These are phyloP conservation scores for Sphaeridia pumilis DNA, from an alignment of 2,888 invertebrate genomes.

Conservation along the genomic window DNA sequence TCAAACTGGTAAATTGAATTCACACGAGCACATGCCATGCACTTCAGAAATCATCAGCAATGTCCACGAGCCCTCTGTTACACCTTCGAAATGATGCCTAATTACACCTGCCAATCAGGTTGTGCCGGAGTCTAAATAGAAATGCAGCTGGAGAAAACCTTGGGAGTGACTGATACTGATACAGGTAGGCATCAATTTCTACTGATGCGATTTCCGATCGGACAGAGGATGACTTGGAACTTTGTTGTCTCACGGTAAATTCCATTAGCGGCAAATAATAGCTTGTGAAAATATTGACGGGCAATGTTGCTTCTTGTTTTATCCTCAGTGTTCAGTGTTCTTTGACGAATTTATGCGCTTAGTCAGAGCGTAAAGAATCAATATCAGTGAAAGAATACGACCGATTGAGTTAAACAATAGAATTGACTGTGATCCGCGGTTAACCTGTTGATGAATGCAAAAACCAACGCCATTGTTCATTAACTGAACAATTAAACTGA, in stretches of 20 bases:
- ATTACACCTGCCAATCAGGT: constrained; percentile 21
- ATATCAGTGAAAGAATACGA: neutral
- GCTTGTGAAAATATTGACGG: neutral
- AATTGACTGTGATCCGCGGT: neutral
- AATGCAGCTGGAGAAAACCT: neutral
- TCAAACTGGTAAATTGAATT: too few species aligned
- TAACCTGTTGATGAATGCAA: neutral
- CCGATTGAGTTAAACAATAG: neutral
- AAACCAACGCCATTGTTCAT: neutral
- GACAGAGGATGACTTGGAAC: constrained; percentile 17
- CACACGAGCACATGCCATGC: too few species aligned
- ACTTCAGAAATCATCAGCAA: too few species aligned
- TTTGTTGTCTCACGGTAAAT: constrained; percentile 6
- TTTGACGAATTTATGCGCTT: neutral
- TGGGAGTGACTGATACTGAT: neutral
- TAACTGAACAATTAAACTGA: too few species aligned
- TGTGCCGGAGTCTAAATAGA: neutral
- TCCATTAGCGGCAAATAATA: neutral
- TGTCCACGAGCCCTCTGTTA: too few species aligned
- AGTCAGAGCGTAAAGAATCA: neutral
- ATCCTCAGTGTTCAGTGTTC: neutral
- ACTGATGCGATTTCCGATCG: neutral
- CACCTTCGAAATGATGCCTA: constrained; percentile 21
- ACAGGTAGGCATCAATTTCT: neutral
- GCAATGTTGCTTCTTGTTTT: neutral